Evolutionary conservation across 2,797 vertebrate species (phyloP).

Genomic region (Dromococcyx pavoninus): DNA sequence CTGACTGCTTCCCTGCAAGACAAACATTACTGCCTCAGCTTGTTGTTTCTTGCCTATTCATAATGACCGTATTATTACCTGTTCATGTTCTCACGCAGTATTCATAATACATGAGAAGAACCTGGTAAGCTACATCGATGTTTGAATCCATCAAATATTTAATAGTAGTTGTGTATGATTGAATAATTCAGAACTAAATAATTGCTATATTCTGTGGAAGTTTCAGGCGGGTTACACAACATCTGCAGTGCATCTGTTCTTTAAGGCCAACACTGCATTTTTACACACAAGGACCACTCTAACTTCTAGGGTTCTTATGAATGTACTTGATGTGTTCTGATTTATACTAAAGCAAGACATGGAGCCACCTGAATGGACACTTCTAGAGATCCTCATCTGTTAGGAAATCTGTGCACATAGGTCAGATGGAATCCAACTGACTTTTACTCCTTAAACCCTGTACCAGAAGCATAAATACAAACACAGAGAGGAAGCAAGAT

Average conservation of each 20-base stretch:
- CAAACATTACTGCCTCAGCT: background rate
- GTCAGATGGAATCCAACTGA: background rate
- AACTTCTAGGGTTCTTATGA: background rate
- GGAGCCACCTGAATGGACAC: fast-evolving
- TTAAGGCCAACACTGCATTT: background rate
- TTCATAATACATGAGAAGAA: background rate
- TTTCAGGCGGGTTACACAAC: background rate
- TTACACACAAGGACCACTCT: background rate
- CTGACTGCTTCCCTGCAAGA: background rate
- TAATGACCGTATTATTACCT: background rate
- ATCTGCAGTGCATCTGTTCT: background rate
- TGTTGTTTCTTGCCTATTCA: background rate
- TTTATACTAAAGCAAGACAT: background rate
- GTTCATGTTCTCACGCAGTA: background rate
- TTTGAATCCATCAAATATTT: conserved; percentile 33
- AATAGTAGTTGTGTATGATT: background rate
- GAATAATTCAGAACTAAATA: conserved; percentile 17
- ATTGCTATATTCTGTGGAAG: background rate
- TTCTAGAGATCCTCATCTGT: background rate
- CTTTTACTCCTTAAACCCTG: background rate
- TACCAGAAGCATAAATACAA: background rate
- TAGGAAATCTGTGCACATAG: background rate
- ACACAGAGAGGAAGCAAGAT: background rate
- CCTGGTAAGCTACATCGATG: background rate
- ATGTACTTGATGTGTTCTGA: background rate